Conservation (phyloP, 2,797 vertebrate species). For the Leptatherina wallacei region DNA sequence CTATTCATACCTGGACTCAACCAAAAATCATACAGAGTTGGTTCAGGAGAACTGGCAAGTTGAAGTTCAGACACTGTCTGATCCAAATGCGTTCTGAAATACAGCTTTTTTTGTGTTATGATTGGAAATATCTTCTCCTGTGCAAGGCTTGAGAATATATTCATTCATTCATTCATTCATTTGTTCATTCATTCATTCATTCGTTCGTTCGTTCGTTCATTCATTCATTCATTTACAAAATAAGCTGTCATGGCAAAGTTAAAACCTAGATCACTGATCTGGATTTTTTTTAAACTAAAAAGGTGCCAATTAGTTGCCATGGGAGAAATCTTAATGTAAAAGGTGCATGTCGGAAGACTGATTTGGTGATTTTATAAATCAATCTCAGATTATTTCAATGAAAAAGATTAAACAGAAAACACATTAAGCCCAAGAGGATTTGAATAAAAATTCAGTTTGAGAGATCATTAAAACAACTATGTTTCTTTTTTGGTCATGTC, state of each 20-base stretch:
- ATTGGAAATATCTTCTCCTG: not conserved
- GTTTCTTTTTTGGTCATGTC: no score
- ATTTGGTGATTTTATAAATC: not conserved
- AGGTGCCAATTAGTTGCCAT: not conserved
- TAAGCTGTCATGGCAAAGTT: not conserved
- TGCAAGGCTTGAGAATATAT: not conserved
- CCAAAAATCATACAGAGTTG: not conserved
- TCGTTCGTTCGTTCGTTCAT: not conserved
- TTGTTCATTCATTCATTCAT: not conserved
- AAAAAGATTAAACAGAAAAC: not conserved
- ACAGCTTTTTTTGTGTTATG: no score
- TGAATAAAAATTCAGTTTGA: no score
- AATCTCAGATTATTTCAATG: not conserved
- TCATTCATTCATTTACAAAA: not conserved
- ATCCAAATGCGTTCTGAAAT: not conserved
- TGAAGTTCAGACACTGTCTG: not conserved
- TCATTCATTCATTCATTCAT: not conserved
- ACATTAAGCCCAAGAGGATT: not conserved
- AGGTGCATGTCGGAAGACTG: not conserved
- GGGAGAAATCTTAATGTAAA: not conserved
- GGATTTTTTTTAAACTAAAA: not conserved
- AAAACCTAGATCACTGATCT: not conserved
- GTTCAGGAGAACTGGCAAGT: not conserved
- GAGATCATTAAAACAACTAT: no score
- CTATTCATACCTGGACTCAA: not conserved